A percentile compares a stretch with the other conserved stretches of the same genome.
Conservation (phyloP, 2,888 invertebrate genomes). For the Sclerodermus sp. region DNA sequence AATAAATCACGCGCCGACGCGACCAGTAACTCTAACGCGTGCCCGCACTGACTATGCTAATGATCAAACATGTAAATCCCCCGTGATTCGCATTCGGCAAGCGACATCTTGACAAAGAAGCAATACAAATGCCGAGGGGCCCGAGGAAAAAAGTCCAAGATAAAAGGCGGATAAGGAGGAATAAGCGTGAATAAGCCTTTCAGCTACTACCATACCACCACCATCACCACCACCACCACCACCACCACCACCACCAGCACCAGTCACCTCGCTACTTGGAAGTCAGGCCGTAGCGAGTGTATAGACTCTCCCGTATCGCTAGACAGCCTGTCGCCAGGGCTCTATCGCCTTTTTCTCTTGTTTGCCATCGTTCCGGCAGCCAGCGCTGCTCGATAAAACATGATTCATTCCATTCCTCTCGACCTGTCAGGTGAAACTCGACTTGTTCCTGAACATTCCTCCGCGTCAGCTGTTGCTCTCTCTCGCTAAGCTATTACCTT, state of each 20-base stretch:
- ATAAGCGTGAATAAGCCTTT: slow-evolving; percentile 4
- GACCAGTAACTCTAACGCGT: slow-evolving; percentile 1
- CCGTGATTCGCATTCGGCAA: background rate
- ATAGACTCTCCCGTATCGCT: slow-evolving; percentile 28
- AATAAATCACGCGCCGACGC: slow-evolving; percentile 43
- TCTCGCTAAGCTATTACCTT: no score
- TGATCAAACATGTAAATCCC: slow-evolving; percentile 4
- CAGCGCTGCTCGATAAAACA: slow-evolving; percentile 32
- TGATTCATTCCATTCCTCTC: slow-evolving; percentile 35
- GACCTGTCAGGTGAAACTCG: no score
- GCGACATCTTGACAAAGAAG: background rate
- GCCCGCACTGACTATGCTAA: slow-evolving; percentile 17
- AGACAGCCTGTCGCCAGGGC: slow-evolving; percentile 50
- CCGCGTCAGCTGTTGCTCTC: no score
- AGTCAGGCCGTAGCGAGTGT: slow-evolving; percentile 6
- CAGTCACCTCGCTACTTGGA: no score
- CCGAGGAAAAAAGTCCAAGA: background rate
- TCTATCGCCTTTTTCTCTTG: slow-evolving; percentile 41
- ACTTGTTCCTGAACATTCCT: no score
- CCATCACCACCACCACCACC: no score
- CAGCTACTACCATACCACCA: no score
- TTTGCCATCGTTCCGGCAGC: slow-evolving; percentile 24
- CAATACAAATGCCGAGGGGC: background rate
- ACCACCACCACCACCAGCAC: no score
- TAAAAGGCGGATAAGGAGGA: background rate